Percentiles rank a stretch among this genome's conserved stretches.
phyloP scores from a whole-genome alignment of 2,888 invertebrate species.

The Hoplodrina ambigua region DNA sequence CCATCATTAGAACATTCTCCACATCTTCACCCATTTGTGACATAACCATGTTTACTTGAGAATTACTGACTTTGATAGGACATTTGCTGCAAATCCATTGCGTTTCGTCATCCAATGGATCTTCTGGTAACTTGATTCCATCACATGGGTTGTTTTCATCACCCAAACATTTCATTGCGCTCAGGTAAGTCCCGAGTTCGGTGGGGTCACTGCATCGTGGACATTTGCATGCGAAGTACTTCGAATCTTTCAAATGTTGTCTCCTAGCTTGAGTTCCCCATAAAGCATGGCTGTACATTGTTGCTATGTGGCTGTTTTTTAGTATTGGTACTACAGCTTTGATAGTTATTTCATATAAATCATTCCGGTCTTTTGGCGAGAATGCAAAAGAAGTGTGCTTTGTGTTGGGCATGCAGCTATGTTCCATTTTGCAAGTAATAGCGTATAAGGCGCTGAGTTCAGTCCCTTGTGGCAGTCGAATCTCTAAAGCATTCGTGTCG shows the following conservation, averaged over 20 bases:
- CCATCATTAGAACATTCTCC: constrained; percentile 91
- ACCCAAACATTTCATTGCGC: constrained; percentile 92
- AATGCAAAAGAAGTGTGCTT: constrained; percentile 92
- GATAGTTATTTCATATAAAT: constrained; percentile 92
- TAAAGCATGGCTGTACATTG: constrained; percentile 96
- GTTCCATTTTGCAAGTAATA: constrained; percentile 95
- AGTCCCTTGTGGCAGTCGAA: constrained; percentile 91
- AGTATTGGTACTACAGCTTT: constrained; percentile 92
- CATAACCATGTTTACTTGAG: constrained; percentile 92
- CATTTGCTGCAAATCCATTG: constrained; percentile 95
- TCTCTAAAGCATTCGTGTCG: constrained; percentile 95
- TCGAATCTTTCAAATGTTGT: constrained; percentile 94
- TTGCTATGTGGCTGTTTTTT: constrained; percentile 94
- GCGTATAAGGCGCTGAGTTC: constrained; percentile 94
- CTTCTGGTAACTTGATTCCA: constrained; percentile 93
- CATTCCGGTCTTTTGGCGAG: constrained; percentile 85
- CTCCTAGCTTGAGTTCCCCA: constrained; percentile 96
- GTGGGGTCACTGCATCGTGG: constrained; percentile 94
- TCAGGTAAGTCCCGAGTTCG: constrained; percentile 94
- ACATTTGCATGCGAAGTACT: constrained; percentile 95
- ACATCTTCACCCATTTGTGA: constrained; percentile 94
- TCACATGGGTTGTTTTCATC: constrained; percentile 90
- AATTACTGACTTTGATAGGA: constrained; percentile 91
- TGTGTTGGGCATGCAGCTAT: constrained; percentile 95
- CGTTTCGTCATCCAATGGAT: constrained; percentile 93